These are phyloP conservation scores for Scatophagus argus DNA, from an alignment of 2,113 vertebrate species.

Conservation along the genomic window DNA sequence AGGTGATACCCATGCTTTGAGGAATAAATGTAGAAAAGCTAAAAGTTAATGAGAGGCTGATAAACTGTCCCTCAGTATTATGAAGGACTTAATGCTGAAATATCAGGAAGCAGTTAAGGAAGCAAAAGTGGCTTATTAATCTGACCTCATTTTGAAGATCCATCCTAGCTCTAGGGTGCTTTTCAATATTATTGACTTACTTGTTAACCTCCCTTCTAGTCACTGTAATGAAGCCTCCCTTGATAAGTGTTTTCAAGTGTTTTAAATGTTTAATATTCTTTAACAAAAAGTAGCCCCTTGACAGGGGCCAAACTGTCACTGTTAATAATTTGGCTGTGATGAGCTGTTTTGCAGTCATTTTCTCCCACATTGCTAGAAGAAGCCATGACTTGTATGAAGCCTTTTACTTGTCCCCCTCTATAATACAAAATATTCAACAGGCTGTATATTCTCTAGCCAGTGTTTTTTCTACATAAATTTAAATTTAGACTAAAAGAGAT, in stretches of 20 bases:
- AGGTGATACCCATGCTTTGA: slow-evolving; percentile 1
- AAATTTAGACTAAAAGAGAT: too few species aligned
- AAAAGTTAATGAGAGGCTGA: slow-evolving; percentile 52
- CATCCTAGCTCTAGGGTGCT: slow-evolving; percentile 62
- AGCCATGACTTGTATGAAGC: slow-evolving; percentile 8
- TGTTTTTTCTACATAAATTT: slow-evolving; percentile 18
- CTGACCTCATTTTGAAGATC: slow-evolving; percentile 67
- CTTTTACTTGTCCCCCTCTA: background rate
- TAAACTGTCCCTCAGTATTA: slow-evolving; percentile 52
- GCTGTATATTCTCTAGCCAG: background rate
- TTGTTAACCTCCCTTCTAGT: slow-evolving; percentile 64
- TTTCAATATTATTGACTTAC: slow-evolving; percentile 70
- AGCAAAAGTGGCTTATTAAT: slow-evolving; percentile 60
- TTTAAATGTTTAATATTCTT: slow-evolving; percentile 63
- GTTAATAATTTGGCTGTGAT: slow-evolving; percentile 38
- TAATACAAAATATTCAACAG: slow-evolving; percentile 7
- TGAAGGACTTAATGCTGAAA: slow-evolving; percentile 47
- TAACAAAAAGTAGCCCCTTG: slow-evolving; percentile 37
- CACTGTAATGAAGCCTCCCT: slow-evolving; percentile 54
- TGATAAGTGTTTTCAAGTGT: slow-evolving; percentile 58
- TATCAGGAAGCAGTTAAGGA: slow-evolving; percentile 58
- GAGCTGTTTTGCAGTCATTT: slow-evolving; percentile 36
- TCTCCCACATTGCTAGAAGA: slow-evolving; percentile 19
- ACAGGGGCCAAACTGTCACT: slow-evolving; percentile 40
- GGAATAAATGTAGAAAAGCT: slow-evolving; percentile 43